Evolutionary conservation across 2,113 vertebrate genomes (phyloP).

Genomic region (Salvator merianae): DNA sequence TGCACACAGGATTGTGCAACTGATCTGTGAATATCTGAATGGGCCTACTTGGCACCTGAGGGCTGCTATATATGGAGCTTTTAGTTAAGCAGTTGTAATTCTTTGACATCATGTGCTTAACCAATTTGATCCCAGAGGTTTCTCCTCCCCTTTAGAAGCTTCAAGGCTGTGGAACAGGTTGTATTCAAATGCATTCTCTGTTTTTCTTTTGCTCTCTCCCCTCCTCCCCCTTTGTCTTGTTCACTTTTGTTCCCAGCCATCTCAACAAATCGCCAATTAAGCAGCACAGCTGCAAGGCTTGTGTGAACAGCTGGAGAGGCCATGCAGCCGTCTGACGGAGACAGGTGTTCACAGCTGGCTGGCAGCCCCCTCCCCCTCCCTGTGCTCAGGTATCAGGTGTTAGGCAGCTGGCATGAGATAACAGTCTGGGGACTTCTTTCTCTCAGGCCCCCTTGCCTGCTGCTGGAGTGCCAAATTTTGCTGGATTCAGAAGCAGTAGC

Average conservation of each 20-base stretch:
- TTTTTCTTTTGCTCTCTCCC: background rate
- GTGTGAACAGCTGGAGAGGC: slow-evolving; percentile 67
- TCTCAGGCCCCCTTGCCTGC: slow-evolving; percentile 34
- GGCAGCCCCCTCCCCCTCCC: slow-evolving; percentile 41
- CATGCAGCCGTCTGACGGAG: slow-evolving; percentile 48
- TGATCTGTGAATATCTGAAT: background rate
- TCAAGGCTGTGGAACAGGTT: slow-evolving; percentile 12
- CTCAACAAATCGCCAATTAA: slow-evolving; percentile 68
- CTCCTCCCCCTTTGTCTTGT: slow-evolving; percentile 3
- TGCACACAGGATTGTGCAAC: background rate
- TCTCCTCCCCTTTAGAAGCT: background rate
- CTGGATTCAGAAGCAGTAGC: slow-evolving; percentile 1
- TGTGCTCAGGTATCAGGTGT: slow-evolving; percentile 70
- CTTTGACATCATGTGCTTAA: background rate
- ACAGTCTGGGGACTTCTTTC: slow-evolving; percentile 47
- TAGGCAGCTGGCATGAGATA: slow-evolving; percentile 68
- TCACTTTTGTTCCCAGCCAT: slow-evolving; percentile 48
- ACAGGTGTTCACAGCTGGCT: slow-evolving; percentile 73
- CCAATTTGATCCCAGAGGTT: background rate
- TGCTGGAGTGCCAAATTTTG: slow-evolving; percentile 18
- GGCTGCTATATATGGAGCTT: background rate
- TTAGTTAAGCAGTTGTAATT: background rate
- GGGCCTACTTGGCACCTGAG: background rate
- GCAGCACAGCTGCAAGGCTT: slow-evolving; percentile 67
- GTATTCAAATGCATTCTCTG: slow-evolving; percentile 1